phyloP scores from a whole-genome alignment of 2,888 invertebrate genomes.

The Rhogogaster chlorosoma region DNA sequence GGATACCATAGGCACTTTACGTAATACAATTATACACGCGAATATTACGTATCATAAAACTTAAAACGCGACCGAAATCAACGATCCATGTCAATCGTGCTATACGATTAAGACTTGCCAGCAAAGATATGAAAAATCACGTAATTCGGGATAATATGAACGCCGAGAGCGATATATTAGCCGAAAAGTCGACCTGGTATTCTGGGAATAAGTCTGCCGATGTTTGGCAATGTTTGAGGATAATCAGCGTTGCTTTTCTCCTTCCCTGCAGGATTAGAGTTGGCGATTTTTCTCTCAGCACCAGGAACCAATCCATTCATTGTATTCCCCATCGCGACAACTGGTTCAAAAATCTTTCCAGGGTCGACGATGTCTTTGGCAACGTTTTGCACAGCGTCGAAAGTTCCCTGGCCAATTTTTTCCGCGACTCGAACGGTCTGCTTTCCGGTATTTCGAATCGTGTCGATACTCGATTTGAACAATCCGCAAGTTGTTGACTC shows the following conservation, averaged over 20 bases:
- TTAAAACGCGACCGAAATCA: neutral
- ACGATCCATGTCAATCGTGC: neutral
- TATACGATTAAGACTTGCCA: neutral
- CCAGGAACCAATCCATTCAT: neutral
- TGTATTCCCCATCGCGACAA: neutral
- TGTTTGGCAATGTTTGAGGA: neutral
- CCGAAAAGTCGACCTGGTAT: neutral
- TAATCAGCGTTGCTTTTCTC: neutral
- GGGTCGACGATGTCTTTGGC: slow-evolving; percentile 7
- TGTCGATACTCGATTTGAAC: slow-evolving; percentile 61
- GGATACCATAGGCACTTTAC: neutral
- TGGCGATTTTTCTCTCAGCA: neutral
- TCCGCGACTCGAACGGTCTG: slow-evolving; percentile 50
- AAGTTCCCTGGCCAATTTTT: slow-evolving; percentile 33
- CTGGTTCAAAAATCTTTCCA: neutral
- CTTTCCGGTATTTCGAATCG: slow-evolving; percentile 49
- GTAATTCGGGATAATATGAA: neutral
- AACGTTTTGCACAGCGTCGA: neutral
- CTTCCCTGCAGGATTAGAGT: neutral
- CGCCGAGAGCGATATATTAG: neutral
- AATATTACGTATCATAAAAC: neutral
- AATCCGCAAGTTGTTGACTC: slow-evolving; percentile 79
- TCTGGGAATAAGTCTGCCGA: neutral
- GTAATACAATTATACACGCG: neutral
- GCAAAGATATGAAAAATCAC: neutral